Percentiles rank a stretch among this genome's conserved stretches.
These are phyloP conservation scores for Benthochromis sp. DNA, from an alignment of 2,113 vertebrate species.

Conservation along the genomic window DNA sequence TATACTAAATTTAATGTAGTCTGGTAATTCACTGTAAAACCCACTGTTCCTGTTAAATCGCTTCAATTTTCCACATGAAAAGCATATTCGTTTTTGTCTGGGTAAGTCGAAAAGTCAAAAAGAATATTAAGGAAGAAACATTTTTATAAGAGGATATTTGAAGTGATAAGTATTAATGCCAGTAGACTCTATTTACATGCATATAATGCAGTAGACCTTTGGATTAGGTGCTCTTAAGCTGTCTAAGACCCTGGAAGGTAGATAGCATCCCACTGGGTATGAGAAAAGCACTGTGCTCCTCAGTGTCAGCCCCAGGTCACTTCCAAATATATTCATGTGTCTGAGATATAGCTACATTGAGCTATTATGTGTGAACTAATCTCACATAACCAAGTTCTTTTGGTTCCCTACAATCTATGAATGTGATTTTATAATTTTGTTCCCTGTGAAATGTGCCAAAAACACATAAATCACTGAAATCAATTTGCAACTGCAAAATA, in stretches of 20 bases:
- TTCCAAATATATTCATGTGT: constrained; percentile 26
- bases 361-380: neutral
- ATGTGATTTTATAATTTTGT: constrained; percentile 16
- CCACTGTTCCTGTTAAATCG: neutral
- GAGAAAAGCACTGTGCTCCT: neutral
- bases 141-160: neutral
- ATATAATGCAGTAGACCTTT: neutral
- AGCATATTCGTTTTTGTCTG: neutral
- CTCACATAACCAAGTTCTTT: constrained; percentile 3
- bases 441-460: constrained; percentile 12
- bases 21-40: neutral
- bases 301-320: neutral
- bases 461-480: constrained; percentile 27
- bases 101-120: neutral
- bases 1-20: neutral
- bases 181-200: neutral
- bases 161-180: neutral
- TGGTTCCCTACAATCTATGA: neutral
- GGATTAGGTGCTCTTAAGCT: neutral
- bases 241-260: neutral
- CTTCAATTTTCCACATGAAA: neutral
- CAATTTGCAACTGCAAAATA: constrained; percentile 28
- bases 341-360: neutral
- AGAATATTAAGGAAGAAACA: neutral
- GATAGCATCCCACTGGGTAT: neutral